A percentile compares a stretch with the other conserved stretches of the same genome.
Evolutionary conservation across 92 coral and sea anemone species (phyloP).

Genomic region (Plumapathes pennacea): DNA sequence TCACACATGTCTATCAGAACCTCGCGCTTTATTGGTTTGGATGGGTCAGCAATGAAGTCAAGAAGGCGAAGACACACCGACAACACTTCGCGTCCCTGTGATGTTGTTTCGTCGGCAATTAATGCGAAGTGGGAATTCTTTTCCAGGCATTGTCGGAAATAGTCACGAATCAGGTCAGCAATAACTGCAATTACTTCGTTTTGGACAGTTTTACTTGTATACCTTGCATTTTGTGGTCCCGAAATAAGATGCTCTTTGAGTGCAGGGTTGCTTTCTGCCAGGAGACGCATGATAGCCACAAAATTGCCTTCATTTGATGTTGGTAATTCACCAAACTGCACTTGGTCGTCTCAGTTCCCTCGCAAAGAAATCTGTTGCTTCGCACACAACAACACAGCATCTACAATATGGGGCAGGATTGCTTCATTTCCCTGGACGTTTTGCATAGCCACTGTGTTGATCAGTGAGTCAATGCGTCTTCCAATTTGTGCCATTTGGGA

Average conservation of each 20-base stretch:
- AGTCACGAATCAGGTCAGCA: conserved; percentile 40
- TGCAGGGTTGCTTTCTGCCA: conserved; percentile 68
- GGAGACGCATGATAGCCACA: conserved; percentile 55
- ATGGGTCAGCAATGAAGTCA: conserved; percentile 37
- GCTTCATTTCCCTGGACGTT: conserved; percentile 34
- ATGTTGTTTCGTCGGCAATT: conserved; percentile 59
- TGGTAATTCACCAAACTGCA: conserved; percentile 48
- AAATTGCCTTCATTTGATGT: conserved; percentile 55
- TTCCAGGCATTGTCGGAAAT: conserved; percentile 44
- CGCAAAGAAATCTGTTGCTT: conserved; percentile 71
- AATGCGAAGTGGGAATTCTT: conserved; percentile 50
- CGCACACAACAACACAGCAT: conserved; percentile 55
- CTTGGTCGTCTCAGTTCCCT: conserved; percentile 56
- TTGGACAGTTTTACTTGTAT: conserved; percentile 65
- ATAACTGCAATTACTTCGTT: conserved; percentile 37
- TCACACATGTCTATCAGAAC: conserved; percentile 49
- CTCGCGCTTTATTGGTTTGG: conserved; percentile 44
- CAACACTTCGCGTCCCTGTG: conserved; percentile 57
- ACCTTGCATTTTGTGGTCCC: conserved; percentile 57
- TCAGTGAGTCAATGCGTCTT: conserved; percentile 34
- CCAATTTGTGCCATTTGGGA: conserved; percentile 29
- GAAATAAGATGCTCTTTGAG: conserved; percentile 43
- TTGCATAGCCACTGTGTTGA: conserved; percentile 22
- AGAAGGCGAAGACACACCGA: conserved; percentile 60
- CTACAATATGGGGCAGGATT: conserved; percentile 63